Evolutionary conservation across 2,113 vertebrate species (phyloP).

Genomic region (Thermophis baileyi): DNA sequence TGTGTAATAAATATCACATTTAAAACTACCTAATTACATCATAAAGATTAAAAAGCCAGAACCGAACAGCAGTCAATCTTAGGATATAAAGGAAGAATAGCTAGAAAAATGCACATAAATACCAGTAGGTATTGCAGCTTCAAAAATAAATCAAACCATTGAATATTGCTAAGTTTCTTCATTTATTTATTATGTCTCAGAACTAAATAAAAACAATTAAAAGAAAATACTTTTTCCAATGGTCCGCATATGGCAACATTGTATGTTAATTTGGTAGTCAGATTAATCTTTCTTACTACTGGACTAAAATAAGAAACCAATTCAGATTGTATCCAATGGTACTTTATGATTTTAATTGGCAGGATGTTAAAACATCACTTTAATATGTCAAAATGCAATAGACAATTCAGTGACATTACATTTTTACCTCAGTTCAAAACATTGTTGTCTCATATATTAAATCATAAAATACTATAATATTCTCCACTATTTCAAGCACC

Average conservation of each 20-base stretch:
- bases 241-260: constrained; percentile 62
- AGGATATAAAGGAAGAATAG: not conserved
- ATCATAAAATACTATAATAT: not conserved
- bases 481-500: not conserved
- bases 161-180: not conserved
- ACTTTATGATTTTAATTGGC: not conserved
- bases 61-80: not conserved
- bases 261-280: constrained; percentile 30
- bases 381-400: not conserved
- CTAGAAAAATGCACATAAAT: not conserved
- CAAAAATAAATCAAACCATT: not conserved
- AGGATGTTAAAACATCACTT: not conserved
- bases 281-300: not conserved
- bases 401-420: not conserved
- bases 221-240: not conserved
- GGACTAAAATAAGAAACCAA: not conserved
- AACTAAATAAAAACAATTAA: not conserved
- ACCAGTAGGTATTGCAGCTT: not conserved
- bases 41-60: not conserved
- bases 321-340: not conserved
- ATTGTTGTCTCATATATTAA: not conserved
- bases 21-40: not conserved
- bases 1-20: not conserved
- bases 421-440: not conserved
- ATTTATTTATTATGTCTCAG: not conserved